Percentiles rank a stretch among this genome's conserved stretches.
phyloP scores from a whole-genome alignment of 2,888 invertebrate species.

The Augochlorella aurata region DNA sequence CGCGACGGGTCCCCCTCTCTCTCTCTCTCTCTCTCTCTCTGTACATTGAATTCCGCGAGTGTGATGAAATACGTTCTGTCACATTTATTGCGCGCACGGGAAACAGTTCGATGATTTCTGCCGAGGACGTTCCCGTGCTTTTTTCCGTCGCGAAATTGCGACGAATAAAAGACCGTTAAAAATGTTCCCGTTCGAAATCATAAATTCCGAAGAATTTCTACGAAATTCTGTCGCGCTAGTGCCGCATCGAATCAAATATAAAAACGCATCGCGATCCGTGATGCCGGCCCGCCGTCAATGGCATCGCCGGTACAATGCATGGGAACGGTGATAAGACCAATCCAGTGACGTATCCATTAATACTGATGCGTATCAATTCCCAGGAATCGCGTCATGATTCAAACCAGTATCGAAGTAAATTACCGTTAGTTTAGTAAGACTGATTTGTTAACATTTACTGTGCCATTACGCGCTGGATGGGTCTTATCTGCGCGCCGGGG shows the following conservation, averaged over 20 bases:
- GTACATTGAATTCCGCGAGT: background rate
- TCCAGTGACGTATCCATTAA: constrained; percentile 17
- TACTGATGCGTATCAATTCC: constrained; percentile 18
- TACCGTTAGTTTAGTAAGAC: constrained; percentile 17
- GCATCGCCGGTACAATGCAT: constrained; percentile 5
- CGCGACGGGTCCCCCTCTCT: background rate
- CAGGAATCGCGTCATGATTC: constrained; percentile 10
- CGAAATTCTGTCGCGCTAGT: background rate
- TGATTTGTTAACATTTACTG: constrained; percentile 13
- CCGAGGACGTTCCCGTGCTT: background rate
- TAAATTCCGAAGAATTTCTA: background rate
- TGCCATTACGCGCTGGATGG: background rate
- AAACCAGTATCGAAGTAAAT: constrained; percentile 15
- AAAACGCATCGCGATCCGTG: background rate
- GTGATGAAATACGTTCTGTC: background rate
- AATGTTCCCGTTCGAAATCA: background rate
- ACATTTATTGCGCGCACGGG: background rate
- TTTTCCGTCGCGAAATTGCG: background rate
- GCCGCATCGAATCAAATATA: background rate
- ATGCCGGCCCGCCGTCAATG: background rate
- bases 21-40: no score
- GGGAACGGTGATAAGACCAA: constrained; percentile 11
- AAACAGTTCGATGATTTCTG: background rate
- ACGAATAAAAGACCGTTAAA: constrained; percentile 1
- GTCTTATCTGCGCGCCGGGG: constrained; percentile 2